These are phyloP conservation scores for Pelecanus crispus DNA, from an alignment of 2,113 vertebrate genomes.

Conservation along the genomic window DNA sequence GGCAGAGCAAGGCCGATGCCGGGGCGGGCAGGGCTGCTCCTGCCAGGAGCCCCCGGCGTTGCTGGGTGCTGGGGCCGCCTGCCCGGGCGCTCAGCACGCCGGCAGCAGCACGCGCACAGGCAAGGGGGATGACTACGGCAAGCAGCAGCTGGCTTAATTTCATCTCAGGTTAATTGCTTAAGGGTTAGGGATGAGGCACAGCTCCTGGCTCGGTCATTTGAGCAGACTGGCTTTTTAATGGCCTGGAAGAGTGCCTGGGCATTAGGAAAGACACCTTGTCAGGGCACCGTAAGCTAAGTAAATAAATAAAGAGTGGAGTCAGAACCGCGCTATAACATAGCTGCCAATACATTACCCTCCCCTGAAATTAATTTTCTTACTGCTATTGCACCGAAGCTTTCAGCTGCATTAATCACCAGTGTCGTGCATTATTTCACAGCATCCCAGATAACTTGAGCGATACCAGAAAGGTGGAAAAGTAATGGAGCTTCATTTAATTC, in stretches of 20 bases:
- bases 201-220: not conserved
- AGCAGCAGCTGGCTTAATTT: not conserved
- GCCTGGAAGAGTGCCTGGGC: conserved; percentile 11
- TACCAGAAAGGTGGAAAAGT: not conserved
- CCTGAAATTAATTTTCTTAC: not conserved
- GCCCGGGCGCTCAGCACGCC: not conserved
- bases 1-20: not conserved
- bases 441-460: not conserved
- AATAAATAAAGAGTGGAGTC: conserved; percentile 36
- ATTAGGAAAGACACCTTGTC: not conserved
- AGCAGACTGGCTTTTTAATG: conserved; percentile 23
- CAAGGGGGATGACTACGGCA: accelerated
- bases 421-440: not conserved
- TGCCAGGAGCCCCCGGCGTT: no score
- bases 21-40: accelerated
- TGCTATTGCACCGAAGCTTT: not conserved
- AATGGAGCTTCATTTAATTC: not conserved
- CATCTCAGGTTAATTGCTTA: conserved; percentile 15
- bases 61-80: not conserved
- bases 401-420: not conserved
- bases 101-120: accelerated
- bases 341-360: not conserved
- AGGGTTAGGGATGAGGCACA: not conserved
- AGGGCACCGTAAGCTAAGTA: not conserved
- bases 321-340: not conserved